A percentile compares a stretch with the other conserved stretches of the same genome.
These are phyloP conservation scores for Genyomyrus donnyi DNA, from an alignment of 2,113 vertebrate species.

Conservation along the genomic window DNA sequence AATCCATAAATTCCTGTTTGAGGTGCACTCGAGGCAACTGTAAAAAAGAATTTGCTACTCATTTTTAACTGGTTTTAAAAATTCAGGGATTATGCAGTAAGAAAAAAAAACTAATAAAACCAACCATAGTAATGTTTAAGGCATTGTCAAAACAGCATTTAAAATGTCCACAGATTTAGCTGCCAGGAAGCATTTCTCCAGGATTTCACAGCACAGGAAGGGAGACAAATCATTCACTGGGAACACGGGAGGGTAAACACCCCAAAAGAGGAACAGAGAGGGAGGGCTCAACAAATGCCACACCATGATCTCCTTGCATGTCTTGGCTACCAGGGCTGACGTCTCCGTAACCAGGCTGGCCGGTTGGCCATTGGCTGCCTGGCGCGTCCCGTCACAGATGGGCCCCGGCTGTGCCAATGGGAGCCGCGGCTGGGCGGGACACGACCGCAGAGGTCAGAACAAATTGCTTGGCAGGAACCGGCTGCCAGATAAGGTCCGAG, in stretches of 20 bases:
- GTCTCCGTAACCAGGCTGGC: slow-evolving; percentile 31
- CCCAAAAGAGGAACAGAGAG: background rate
- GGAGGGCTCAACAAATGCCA: slow-evolving; percentile 15
- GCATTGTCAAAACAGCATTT: background rate
- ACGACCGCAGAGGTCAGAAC: slow-evolving; percentile 41
- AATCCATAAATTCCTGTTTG: background rate
- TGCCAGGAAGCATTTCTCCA: background rate
- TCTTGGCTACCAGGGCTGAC: background rate
- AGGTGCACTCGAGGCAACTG: background rate
- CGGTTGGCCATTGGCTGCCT: slow-evolving; percentile 25
- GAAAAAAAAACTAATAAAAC: background rate
- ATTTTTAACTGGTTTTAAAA: background rate
- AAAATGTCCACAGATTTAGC: background rate
- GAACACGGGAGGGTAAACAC: background rate
- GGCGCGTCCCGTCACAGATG: slow-evolving; percentile 48
- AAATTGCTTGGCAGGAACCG: slow-evolving; percentile 38
- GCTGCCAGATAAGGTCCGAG: slow-evolving; percentile 40
- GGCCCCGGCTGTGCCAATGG: slow-evolving; percentile 38
- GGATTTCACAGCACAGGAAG: background rate
- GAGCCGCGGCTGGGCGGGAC: slow-evolving; percentile 42
- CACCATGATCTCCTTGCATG: background rate
- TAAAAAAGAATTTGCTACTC: background rate
- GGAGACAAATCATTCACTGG: background rate
- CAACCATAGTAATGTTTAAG: background rate
- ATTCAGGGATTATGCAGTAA: background rate